Base-by-base conservation (phyloP, 2,888 invertebrate genomes). In the Ophion ventricosus region DNA sequence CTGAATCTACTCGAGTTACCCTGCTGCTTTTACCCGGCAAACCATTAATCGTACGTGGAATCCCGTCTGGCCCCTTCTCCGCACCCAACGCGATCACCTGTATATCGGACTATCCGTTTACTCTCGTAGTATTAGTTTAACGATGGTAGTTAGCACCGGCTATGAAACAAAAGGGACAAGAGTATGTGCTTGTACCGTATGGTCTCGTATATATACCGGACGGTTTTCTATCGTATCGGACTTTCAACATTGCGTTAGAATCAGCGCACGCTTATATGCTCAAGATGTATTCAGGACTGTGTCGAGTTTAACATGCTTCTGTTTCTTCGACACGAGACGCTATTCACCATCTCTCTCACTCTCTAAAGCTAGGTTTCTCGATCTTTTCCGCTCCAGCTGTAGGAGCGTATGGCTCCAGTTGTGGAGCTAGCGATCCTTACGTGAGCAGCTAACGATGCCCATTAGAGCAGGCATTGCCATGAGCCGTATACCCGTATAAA, bases 401-500 rank as follows among this genome's bases (percentile, higher is more conserved):
- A 78, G 25, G 20, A 49, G 59, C 59, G 40, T 43, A 43, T 54
- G 70, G 61, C 35, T 66, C 67, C 61, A 78, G 73, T 82, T 61
- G 67, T 70, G 61, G 79, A 70, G 75, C 72, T 79, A 57, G 72
- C 76, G 76, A 76, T 73, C 82, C 82, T 77, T 77, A 82, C 82
- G 82, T 73, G 82, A 85, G 75, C 82, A 88, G 89, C 89, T 92
- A 92, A 92, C 92, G 92, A 92, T 92, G 92, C 91, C 92, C 91
- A 92, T 92, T 92, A 92, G 90, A 92, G 91, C 90, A 89, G 69
- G 69, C 76, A 80, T 80, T 89, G 88, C 87, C 87, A 88, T 87
- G 83, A 81, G 76, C 82, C 73, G 49, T 73, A 80, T 80, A 76
- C 61, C 73, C 54, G 35, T 67, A 72, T 74, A 67, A 66, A 74